Evolutionary conservation across 2,113 vertebrate species (phyloP).

Genomic region (Actenoides hombroni): DNA sequence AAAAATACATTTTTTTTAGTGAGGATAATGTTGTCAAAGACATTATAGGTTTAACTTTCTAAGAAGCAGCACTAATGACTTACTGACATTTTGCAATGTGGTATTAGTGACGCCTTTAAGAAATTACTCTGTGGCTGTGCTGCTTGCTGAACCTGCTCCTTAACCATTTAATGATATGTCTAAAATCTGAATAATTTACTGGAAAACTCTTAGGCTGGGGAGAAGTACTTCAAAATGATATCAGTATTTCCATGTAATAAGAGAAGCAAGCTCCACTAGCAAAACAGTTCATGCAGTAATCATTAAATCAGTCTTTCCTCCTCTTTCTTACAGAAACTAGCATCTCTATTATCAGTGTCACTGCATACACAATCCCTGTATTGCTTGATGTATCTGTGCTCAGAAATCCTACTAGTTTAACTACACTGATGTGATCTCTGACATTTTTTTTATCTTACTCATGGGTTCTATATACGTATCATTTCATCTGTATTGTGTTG

Average conservation of each 20-base stretch:
- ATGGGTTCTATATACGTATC: not conserved
- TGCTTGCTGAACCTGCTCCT: not conserved
- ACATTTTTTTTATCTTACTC: not conserved
- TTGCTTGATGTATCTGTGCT: not conserved
- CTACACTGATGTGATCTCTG: not conserved
- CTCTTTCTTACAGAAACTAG: not conserved
- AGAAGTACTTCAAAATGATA: not conserved
- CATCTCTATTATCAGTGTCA: not conserved
- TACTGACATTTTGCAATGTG: conserved; percentile 46
- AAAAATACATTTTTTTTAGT: conserved; percentile 33
- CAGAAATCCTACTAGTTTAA: not conserved
- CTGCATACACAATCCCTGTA: not conserved
- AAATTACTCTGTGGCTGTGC: not conserved
- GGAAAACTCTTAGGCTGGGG: not conserved
- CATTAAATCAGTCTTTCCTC: not conserved
- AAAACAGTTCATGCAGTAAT: not conserved
- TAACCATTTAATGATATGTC: not conserved
- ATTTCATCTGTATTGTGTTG: not conserved
- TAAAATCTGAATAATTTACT: not conserved
- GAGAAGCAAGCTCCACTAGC: not conserved
- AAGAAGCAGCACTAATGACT: conserved; percentile 7
- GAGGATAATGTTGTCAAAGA: conserved; percentile 39
- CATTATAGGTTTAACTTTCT: conserved; percentile 43
- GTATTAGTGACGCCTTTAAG: not conserved
- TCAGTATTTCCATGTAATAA: not conserved